Evolutionary conservation across 2,113 vertebrate genomes (phyloP).

Genomic region (Oryzias melastigma): DNA sequence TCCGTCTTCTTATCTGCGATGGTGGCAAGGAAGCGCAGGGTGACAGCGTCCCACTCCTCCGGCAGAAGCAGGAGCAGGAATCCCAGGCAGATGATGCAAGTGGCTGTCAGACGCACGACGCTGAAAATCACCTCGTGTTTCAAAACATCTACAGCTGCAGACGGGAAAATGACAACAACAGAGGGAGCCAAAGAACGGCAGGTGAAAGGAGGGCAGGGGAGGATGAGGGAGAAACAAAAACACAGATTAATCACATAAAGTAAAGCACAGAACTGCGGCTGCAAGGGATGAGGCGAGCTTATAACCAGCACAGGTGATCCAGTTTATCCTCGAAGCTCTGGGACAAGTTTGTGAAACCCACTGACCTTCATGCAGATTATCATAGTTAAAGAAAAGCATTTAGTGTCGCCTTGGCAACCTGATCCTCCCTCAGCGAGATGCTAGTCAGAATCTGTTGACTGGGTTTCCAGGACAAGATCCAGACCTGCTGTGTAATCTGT

Average conservation of each 20-base stretch:
- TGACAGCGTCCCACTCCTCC: slow-evolving; percentile 96
- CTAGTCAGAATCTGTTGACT: slow-evolving; percentile 59
- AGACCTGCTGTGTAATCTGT: slow-evolving; percentile 69
- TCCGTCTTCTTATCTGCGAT: slow-evolving; percentile 94
- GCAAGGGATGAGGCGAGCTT: slow-evolving; percentile 45
- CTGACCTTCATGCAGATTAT: slow-evolving; percentile 66
- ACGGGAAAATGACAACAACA: slow-evolving; percentile 6
- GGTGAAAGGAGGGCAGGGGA: background rate
- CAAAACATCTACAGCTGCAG: slow-evolving; percentile 89
- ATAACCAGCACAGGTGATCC: slow-evolving; percentile 56
- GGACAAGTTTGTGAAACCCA: slow-evolving; percentile 52
- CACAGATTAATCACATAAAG: slow-evolving; percentile 70
- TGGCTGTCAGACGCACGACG: slow-evolving; percentile 90
- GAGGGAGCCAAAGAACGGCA: slow-evolving; percentile 24
- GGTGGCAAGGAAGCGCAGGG: slow-evolving; percentile 89
- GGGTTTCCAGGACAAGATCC: slow-evolving; percentile 47
- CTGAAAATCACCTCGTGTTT: slow-evolving; percentile 98
- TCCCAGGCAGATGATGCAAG: slow-evolving; percentile 93
- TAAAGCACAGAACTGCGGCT: slow-evolving; percentile 57
- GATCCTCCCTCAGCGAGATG: slow-evolving; percentile 64
- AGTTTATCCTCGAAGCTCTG: slow-evolving; percentile 49
- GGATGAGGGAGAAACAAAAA: slow-evolving; percentile 28
- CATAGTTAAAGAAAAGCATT: slow-evolving; percentile 67
- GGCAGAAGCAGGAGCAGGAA: slow-evolving; percentile 95
- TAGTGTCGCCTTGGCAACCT: slow-evolving; percentile 70